Evolutionary conservation across 2,797 vertebrate genomes (phyloP), one percentile per base, ranked within the genome.

Genomic region (Aplochiton taeniatus): DNA sequence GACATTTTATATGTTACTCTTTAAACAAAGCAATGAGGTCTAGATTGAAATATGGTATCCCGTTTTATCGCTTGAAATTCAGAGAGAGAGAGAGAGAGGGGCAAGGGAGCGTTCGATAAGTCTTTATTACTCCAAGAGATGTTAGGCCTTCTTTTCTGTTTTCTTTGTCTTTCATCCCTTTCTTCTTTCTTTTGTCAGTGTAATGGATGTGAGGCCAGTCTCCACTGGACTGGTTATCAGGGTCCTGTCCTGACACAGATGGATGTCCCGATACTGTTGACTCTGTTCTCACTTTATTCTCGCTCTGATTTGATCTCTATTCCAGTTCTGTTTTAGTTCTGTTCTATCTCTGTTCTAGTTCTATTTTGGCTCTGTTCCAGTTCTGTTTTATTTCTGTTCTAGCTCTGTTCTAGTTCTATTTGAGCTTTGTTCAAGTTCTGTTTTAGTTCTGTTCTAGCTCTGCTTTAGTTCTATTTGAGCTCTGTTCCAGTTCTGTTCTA

Each of bases 31-130:
- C 6, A 31, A 31, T 31, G 31, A 31, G 31, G n/a, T n/a, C n/a
- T n/a, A n/a, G n/a, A n/a, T n/a, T n/a, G n/a, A n/a, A n/a, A 8
- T 47, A 9, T 47, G 46, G 9, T 9, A 9, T 47, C 13, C 7
- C 46, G 2, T 47, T 47, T 47, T 1, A 10, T 47, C 46, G 13
- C 9, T 47, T 47, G 2, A 47, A 47, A 59, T 0, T 4, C 45
- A 20, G 18, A 11, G 12, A 9, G 20, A 62, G 66, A 59, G 49
- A 47, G 11, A 46, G 13, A 57, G 42, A 7, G 8, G 51, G 52
- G 43, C 56, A 44, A 52, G 57, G 20, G 66, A 61, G 51, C 50
- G 48, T 62, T 57, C 43, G 31, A 57, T 47, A 52, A 63, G 70
- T 43, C 50, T 46, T 65, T 62, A 51, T 17, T 9, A 20, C 46